Percentiles rank a stretch among this genome's conserved stretches.
phyloP scores from a whole-genome alignment of 1,140 invertebrate genomes.

The Ptiloglossa arizonensis region DNA sequence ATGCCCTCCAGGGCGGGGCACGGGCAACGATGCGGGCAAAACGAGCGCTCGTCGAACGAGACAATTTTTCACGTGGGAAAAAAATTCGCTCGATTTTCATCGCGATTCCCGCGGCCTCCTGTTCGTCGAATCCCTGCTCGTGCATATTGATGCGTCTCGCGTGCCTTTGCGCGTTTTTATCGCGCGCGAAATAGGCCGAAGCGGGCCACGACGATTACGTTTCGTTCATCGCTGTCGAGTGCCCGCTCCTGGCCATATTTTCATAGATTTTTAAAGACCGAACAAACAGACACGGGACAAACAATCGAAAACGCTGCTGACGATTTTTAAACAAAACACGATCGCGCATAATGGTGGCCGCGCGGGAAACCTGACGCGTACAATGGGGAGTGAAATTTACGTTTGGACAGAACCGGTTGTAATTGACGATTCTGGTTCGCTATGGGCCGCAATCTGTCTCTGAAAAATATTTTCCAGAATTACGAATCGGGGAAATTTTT shows the following conservation, averaged over 20 bases:
- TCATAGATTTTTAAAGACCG: constrained; percentile 20
- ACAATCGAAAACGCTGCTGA: not conserved
- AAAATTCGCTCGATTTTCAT: constrained; percentile 33
- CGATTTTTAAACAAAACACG: constrained; percentile 19
- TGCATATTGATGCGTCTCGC: constrained; percentile 44
- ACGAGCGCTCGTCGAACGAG: not conserved
- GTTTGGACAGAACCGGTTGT: not conserved
- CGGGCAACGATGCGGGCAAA: not conserved
- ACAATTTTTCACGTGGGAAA: constrained; percentile 5
- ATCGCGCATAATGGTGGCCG: not conserved
- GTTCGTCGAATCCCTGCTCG: constrained; percentile 28
- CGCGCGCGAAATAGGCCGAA: constrained; percentile 17
- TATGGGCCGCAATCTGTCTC: too few relatives aligned
- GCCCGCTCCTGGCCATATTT: not conserved
- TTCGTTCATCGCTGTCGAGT: not conserved
- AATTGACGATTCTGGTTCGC: not conserved
- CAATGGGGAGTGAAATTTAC: not conserved
- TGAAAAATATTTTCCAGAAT: not conserved
- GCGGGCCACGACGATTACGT: not conserved
- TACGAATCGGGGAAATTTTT: too few relatives aligned
- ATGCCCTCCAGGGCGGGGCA: not conserved
- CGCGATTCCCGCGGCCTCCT: not conserved
- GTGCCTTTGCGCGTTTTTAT: constrained; percentile 25
- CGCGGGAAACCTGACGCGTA: not conserved
- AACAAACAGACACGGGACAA: constrained; percentile 1